Base-by-base conservation (phyloP, 1,140 invertebrate species). In the Drosophila bocki region DNA sequence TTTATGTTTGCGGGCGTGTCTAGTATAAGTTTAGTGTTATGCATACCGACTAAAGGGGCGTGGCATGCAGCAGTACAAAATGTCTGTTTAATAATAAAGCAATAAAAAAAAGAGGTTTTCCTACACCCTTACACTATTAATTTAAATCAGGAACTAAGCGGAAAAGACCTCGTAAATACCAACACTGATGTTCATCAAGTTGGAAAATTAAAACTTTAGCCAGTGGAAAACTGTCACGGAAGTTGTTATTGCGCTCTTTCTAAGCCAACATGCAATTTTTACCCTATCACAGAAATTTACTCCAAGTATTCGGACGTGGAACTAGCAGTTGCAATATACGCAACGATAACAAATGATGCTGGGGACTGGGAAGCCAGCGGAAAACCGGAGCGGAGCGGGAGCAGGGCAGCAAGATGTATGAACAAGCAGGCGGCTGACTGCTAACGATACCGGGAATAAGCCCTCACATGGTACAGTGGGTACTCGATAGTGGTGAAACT, bases 341-440 rank as follows among this genome's bases (percentile, higher is more conserved):
- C 72, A 80, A 37, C 81, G 54, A 77, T 78, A 85, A 85, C 78
- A 85, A 85, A 86, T 79, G 83, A 86, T 76, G 62, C 60, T 86
- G 83, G 63, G 29, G 17, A 75, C 50, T 37, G 29, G 32, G 39
- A 67, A 67, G 56, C 53, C 37, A 53, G 26, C 0, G 13, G 19
- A 64, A 29, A 45, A 45, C 32, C 8, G 42, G 47, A 42, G 32
- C 29, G 57, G 15, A 9, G 13, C 13, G 15, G 8, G 8, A n/a
- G 9, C n/a, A 15, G 48, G 13, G 12, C 3, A n/a, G n/a, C 45
- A 56, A 67, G 58, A 64, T 48, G 61, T 35, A 53, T 47, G 41
- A 61, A 61, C 58, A 76, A 65, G 64, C 65, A 62, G 78, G 82
- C 79, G 78, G 82, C 79, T 79, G 75, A 64, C 75, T 79, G 60